These are phyloP conservation scores for Pocillopora verrucosa DNA, from an alignment of 64 coral and sea anemone species.

Conservation along the genomic window DNA sequence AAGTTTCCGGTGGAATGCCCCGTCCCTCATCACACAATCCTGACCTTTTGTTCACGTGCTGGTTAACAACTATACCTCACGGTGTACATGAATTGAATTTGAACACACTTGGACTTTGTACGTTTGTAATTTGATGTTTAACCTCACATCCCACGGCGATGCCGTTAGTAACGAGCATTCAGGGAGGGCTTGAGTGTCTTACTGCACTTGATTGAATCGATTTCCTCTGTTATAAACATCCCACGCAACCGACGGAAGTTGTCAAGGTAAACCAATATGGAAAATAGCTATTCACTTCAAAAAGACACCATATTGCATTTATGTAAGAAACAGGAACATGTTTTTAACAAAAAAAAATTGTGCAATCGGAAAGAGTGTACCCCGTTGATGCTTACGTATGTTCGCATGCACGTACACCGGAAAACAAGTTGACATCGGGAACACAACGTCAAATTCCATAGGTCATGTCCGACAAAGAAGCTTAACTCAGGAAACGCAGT, in stretches of 20 bases:
- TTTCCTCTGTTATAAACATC: conserved; percentile 13
- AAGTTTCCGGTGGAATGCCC: conserved; percentile 5
- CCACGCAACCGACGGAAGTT: neutral
- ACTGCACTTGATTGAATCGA: neutral
- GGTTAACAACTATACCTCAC: too few species aligned
- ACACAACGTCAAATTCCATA: neutral
- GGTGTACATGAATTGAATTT: too few species aligned
- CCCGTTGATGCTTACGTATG: neutral
- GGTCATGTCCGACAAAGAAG: neutral
- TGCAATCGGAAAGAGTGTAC: too few species aligned
- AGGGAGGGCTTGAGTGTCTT: neutral
- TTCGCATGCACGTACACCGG: neutral
- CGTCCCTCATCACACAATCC: neutral
- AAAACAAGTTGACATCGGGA: neutral
- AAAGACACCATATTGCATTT: neutral
- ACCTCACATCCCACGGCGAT: too few species aligned
- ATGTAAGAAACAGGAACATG: neutral
- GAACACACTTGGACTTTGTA: neutral
- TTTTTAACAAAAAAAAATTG: too few species aligned
- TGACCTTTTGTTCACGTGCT: too few species aligned
- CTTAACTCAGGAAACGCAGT: neutral
- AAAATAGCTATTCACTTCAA: neutral
- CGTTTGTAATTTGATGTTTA: neutral
- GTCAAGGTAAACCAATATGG: neutral
- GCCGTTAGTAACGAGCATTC: neutral